Conservation (phyloP, 2,797 vertebrate species). For the Tamandua tetradactyla region DNA sequence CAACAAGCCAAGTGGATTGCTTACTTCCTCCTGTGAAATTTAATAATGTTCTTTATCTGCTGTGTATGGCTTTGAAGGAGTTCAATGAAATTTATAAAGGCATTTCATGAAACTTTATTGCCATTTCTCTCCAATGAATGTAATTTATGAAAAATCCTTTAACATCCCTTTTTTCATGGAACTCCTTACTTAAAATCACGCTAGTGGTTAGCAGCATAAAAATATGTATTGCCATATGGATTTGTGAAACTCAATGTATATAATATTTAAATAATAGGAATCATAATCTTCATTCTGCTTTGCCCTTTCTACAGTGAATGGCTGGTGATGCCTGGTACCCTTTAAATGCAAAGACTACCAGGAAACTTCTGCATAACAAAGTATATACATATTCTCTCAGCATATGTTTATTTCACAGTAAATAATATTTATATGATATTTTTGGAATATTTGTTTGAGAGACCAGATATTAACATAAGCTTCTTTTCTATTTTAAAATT, state of each 20-base stretch:
- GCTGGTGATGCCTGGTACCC: not conserved
- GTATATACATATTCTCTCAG: not conserved
- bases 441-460: not conserved
- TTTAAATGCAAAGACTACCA: not conserved
- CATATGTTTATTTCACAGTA: conserved; percentile 4
- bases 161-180: not conserved
- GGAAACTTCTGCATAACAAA: not conserved
- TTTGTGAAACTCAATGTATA: not conserved
- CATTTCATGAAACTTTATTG: conserved; percentile 56
- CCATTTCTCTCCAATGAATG: not conserved
- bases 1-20: conserved; percentile 77
- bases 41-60: conserved; percentile 75
- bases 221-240: not conserved
- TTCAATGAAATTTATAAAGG: conserved; percentile 59
- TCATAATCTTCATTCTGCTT: conserved; percentile 4
- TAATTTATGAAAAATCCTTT: not conserved
- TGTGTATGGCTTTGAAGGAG: conserved; percentile 63
- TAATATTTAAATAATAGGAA: not conserved
- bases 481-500: not conserved
- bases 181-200: not conserved
- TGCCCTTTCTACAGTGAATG: not conserved
- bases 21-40: conserved; percentile 77
- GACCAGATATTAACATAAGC: not conserved
- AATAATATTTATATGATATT: not conserved
- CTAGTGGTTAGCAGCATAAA: not conserved